These are phyloP conservation scores for Hypolimnas misippus DNA, from an alignment of 2,888 invertebrate species.

Conservation along the genomic window DNA sequence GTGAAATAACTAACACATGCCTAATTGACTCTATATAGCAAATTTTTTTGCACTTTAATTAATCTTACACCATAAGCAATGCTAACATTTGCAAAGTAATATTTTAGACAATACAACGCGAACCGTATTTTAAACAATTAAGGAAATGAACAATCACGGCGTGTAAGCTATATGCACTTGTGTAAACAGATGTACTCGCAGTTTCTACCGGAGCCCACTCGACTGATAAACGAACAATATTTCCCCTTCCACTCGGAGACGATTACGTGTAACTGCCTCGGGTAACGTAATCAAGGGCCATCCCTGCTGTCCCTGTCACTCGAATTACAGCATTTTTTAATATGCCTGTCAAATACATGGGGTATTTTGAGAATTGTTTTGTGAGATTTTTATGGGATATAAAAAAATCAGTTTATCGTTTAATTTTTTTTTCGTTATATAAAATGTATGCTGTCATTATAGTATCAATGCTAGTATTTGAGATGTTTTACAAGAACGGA, in stretches of 20 bases:
- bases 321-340: conserved; percentile 13
- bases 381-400: background rate
- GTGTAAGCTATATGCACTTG: background rate
- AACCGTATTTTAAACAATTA: background rate
- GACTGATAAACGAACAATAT: conserved; percentile 9
- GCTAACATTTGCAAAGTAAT: no score
- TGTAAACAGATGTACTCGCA: background rate
- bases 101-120: no score
- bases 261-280: conserved; percentile 34
- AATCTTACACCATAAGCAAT: no score
- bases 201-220: conserved; percentile 8
- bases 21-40: no score
- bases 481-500: no score
- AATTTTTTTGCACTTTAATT: no score
- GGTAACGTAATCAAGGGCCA: conserved; percentile 33
- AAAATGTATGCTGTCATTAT: no score
- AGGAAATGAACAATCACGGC: background rate
- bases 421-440: no score
- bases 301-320: conserved; percentile 18
- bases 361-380: background rate
- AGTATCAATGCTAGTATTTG: no score
- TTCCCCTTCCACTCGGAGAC: conserved; percentile 17
- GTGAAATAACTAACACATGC: no score
- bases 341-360: conserved; percentile 10
- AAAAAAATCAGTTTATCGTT: no score